Evolutionary conservation across 1,140 invertebrate species (phyloP).

Genomic region (Lerema accius): DNA sequence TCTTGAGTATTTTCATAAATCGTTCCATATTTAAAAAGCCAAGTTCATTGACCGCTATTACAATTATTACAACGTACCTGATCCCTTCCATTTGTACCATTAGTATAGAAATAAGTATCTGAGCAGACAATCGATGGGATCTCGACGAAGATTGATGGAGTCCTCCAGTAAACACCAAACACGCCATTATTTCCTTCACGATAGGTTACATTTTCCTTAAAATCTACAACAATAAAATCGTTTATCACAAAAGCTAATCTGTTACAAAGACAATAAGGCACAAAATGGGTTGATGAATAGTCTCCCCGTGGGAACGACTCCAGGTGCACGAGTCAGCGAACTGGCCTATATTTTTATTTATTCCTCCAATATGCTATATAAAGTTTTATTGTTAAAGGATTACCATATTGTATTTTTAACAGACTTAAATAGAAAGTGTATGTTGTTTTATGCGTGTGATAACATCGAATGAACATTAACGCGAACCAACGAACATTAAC

Average conservation of each 20-base stretch:
- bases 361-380: neutral
- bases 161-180: neutral
- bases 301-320: neutral
- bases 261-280: neutral
- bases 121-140: neutral
- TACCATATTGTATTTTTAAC: neutral
- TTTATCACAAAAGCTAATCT: neutral
- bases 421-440: neutral
- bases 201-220: neutral
- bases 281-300: conserved; percentile 5
- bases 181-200: neutral
- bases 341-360: conserved; percentile 18
- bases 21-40: neutral
- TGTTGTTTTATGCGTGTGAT: neutral
- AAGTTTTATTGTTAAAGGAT: conserved; percentile 6
- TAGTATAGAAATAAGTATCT: neutral
- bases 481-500: no score
- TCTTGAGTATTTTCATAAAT: neutral
- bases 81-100: neutral
- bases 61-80: neutral
- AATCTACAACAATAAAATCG: neutral
- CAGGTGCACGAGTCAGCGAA: conserved; percentile 12
- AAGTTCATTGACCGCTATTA: neutral
- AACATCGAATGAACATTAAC: no score
- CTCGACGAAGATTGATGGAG: neutral